These are phyloP conservation scores for Acridotheres tristis DNA, from an alignment of 2,797 vertebrate genomes.

Conservation along the genomic window DNA sequence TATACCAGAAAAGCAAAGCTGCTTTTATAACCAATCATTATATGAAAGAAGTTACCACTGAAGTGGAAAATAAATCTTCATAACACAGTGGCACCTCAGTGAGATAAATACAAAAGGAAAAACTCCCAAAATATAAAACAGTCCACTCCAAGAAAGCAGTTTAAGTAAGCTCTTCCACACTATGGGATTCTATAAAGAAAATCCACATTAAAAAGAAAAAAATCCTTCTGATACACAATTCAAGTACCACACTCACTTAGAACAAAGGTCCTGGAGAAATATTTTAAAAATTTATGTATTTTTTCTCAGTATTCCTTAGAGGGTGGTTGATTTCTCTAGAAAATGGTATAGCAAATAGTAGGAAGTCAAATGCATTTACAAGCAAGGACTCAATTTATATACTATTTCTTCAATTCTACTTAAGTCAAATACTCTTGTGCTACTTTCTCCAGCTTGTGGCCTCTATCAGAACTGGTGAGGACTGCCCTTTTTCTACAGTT, in stretches of 20 bases:
- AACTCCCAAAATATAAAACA: not conserved
- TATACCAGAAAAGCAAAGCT: not conserved
- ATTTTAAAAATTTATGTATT: not conserved
- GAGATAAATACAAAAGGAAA: not conserved
- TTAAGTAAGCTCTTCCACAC: not conserved
- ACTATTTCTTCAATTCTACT: not conserved
- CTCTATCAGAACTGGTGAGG: not conserved
- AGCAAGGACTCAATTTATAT: not conserved
- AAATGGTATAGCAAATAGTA: not conserved
- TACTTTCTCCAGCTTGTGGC: not conserved
- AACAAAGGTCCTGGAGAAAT: not conserved
- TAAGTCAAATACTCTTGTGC: not conserved
- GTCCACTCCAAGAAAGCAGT: not conserved
- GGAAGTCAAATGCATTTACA: not conserved
- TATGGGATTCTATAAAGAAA: not conserved
- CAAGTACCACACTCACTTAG: not conserved
- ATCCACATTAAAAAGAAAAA: not conserved
- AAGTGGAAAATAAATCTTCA: not conserved
- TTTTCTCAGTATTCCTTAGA: not conserved
- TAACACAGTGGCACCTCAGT: not conserved
- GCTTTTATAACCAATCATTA: not conserved
- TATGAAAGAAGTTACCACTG: not conserved
- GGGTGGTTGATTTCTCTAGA: not conserved
- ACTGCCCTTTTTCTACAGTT: not conserved
- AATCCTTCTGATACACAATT: not conserved